A percentile compares a stretch with the other conserved stretches of the same genome.
These are phyloP conservation scores for Apotomis betuletana DNA, from an alignment of 2,888 invertebrate species.

Conservation along the genomic window DNA sequence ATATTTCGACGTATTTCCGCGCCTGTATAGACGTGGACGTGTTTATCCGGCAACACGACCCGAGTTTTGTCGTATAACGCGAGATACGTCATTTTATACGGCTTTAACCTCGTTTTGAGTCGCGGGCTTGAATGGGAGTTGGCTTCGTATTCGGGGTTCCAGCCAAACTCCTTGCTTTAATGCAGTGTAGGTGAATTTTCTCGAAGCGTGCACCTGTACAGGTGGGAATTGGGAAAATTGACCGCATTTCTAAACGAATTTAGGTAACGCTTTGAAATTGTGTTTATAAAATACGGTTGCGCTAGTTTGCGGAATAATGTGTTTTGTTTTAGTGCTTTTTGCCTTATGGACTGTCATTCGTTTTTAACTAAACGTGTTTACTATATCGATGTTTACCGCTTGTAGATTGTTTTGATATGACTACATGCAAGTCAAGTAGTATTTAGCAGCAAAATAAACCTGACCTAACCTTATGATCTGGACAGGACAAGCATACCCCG, in stretches of 20 bases:
- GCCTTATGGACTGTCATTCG: too few relatives aligned
- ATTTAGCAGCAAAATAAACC: too few relatives aligned
- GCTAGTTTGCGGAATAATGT: too few relatives aligned
- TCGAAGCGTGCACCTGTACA: neutral
- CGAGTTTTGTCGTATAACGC: neutral
- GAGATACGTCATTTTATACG: slow-evolving; percentile 36
- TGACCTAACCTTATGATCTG: too few relatives aligned
- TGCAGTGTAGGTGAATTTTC: slow-evolving; percentile 18
- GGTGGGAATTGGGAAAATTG: slow-evolving; percentile 15
- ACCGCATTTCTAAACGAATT: slow-evolving; percentile 3
- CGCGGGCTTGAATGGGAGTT: slow-evolving; percentile 49
- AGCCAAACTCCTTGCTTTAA: slow-evolving; percentile 36
- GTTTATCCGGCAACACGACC: slow-evolving; percentile 22
- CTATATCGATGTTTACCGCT: too few relatives aligned
- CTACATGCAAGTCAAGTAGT: too few relatives aligned
- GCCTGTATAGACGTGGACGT: slow-evolving; percentile 21
- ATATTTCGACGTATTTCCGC: slow-evolving; percentile 42
- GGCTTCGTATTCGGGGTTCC: slow-evolving; percentile 24
- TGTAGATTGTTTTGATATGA: too few relatives aligned
- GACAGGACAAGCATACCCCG: too few relatives aligned
- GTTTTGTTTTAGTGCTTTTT: too few relatives aligned
- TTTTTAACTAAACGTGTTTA: too few relatives aligned
- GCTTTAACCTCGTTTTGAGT: slow-evolving; percentile 41
- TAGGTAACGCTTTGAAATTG: neutral
- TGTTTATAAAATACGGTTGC: neutral